Percentiles rank a stretch among this genome's conserved stretches.
Conservation (phyloP, 2,113 vertebrate species). For the Elanus axillaris region DNA sequence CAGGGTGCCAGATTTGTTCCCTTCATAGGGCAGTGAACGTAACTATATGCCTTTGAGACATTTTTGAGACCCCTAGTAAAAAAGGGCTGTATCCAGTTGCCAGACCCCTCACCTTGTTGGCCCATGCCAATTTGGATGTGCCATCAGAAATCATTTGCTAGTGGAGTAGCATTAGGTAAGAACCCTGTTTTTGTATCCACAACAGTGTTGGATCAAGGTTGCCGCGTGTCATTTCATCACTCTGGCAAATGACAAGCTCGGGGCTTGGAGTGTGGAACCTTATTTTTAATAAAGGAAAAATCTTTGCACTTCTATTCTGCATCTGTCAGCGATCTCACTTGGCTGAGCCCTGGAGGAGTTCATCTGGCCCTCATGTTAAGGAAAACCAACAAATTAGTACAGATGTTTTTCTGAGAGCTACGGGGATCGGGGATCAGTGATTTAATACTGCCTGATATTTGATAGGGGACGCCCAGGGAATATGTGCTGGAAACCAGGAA, state of each 20-base stretch:
- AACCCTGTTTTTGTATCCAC: slow-evolving; percentile 3
- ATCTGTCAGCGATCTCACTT: slow-evolving; percentile 67
- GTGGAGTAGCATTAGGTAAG: neutral
- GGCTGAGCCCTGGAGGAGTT: slow-evolving; percentile 47
- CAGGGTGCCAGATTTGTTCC: neutral
- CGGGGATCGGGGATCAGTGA: slow-evolving; percentile 57
- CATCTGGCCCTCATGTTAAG: slow-evolving; percentile 59
- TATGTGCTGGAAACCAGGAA: slow-evolving; percentile 66
- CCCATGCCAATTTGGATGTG: neutral
- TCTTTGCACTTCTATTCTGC: slow-evolving; percentile 17
- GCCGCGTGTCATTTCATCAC: slow-evolving; percentile 38
- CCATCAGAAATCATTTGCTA: neutral
- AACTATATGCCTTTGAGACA: neutral
- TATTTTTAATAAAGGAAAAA: slow-evolving; percentile 54
- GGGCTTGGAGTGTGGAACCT: neutral
- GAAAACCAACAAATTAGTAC: slow-evolving; percentile 68
- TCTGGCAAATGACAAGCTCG: neutral
- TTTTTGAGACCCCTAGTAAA: neutral
- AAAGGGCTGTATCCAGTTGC: neutral
- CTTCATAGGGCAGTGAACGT: neutral
- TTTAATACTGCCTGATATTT: slow-evolving; percentile 69
- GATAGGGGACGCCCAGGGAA: slow-evolving; percentile 59
- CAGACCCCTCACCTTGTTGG: neutral
- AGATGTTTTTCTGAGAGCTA: slow-evolving; percentile 69
- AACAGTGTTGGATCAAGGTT: slow-evolving; percentile 5